Evolutionary conservation across 2,797 vertebrate species (phyloP).

Genomic region (Tarsius wallacei): DNA sequence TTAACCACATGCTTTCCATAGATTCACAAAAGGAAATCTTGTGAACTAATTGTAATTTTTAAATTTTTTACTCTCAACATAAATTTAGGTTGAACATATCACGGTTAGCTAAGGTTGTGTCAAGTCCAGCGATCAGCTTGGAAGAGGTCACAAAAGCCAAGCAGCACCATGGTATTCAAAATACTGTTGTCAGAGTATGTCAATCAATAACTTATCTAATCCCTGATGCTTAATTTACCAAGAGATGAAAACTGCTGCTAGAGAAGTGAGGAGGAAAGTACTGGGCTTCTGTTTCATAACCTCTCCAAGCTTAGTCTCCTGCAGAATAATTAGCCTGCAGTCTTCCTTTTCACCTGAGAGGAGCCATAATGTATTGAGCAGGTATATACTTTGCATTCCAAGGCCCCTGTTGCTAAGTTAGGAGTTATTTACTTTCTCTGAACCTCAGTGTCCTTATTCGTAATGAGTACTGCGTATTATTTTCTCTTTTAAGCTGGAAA

Average conservation of each 20-base stretch:
- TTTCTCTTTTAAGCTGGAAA: conserved; percentile 42
- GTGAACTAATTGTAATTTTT: conserved; percentile 8
- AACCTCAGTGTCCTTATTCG: conserved; percentile 16
- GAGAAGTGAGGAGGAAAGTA: conserved; percentile 1
- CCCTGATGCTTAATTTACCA: background rate
- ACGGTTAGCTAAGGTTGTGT: background rate
- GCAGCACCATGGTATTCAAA: background rate
- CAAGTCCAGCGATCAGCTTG: background rate
- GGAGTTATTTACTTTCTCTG: conserved; percentile 28
- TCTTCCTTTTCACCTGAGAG: background rate
- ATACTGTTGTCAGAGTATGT: background rate
- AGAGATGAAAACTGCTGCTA: conserved; percentile 13
- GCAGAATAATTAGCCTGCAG: background rate
- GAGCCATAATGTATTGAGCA: background rate
- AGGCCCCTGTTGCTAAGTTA: background rate
- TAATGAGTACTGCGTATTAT: background rate
- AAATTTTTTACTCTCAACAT: background rate
- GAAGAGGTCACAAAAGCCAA: background rate
- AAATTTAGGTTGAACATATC: conserved; percentile 33
- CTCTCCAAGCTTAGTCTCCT: background rate
- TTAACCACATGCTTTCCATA: background rate
- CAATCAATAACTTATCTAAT: background rate
- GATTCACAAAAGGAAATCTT: conserved; percentile 29
- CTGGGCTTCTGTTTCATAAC: conserved; percentile 3
- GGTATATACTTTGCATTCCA: background rate